phyloP scores from a whole-genome alignment of 2,113 vertebrate genomes.

The Paramormyrops kingsleyae region DNA sequence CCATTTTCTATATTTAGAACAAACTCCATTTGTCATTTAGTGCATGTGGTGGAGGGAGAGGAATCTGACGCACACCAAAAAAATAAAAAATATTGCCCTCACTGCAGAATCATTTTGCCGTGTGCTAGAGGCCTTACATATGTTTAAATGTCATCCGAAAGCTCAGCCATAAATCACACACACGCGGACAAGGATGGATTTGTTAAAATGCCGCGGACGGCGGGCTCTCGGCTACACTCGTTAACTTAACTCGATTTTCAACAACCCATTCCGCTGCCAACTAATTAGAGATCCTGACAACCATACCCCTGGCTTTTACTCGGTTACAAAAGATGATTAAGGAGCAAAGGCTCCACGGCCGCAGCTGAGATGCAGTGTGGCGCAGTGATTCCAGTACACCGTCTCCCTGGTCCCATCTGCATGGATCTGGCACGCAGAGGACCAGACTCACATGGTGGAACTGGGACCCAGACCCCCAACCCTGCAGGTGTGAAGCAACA shows the following conservation, averaged over 20 bases:
- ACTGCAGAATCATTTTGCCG: not conserved
- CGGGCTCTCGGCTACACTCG: not conserved
- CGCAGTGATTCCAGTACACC: not conserved
- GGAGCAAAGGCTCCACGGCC: not conserved
- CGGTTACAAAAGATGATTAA: not conserved
- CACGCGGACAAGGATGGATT: not conserved
- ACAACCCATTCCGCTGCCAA: not conserved
- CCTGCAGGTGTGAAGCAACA: not conserved
- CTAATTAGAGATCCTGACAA: not conserved
- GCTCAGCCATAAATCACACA: not conserved
- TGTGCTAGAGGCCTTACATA: not conserved
- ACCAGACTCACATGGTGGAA: not conserved
- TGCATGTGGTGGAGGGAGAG: not conserved
- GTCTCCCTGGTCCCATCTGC: not conserved
- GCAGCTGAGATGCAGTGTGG: not conserved
- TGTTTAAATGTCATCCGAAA: not conserved
- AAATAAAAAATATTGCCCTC: not conserved
- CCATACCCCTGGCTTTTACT: not conserved
- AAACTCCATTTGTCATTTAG: not conserved
- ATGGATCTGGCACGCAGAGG: not conserved
- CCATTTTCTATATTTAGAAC: not conserved
- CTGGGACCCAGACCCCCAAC: not conserved
- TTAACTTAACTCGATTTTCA: not conserved
- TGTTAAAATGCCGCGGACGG: not conserved
- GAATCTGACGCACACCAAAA: not conserved